A percentile compares a stretch with the other conserved stretches of the same genome.
Conservation (phyloP, 2,113 vertebrate genomes). For the Paradisaea rubra region DNA sequence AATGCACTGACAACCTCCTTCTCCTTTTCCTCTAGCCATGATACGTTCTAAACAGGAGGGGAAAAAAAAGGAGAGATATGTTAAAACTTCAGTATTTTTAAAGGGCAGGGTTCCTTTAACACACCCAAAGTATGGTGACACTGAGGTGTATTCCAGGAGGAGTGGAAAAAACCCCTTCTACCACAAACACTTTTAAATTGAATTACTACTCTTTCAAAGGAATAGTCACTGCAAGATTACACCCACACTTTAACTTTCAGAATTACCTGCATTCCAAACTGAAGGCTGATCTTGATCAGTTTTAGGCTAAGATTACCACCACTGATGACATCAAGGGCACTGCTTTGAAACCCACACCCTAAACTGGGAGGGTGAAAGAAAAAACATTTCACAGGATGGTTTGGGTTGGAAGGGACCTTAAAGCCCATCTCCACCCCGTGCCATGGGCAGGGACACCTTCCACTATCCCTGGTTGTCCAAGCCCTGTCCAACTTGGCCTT, state of each 20-base stretch:
- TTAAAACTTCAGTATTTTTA: neutral
- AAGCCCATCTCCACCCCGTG: neutral
- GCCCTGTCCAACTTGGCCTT: neutral
- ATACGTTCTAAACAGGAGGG: constrained; percentile 79
- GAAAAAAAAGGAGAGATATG: neutral
- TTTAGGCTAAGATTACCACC: neutral
- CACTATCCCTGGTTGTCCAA: neutral
- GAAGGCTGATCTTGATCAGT: neutral
- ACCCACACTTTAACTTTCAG: neutral
- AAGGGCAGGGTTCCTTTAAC: neutral
- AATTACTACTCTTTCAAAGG: neutral
- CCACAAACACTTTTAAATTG: neutral
- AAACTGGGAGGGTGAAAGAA: neutral
- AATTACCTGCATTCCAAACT: neutral
- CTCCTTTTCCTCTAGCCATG: constrained; percentile 91
- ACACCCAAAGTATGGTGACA: neutral
- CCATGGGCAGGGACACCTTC: neutral
- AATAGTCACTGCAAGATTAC: neutral
- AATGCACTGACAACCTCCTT: constrained; percentile 96
- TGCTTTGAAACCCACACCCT: neutral
- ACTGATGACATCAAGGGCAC: neutral
- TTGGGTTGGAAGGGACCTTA: neutral
- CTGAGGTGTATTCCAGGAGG: neutral
- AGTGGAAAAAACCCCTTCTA: neutral
- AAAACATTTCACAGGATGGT: neutral